Base-by-base conservation (phyloP, 2,888 invertebrate genomes). In the Nesidiocoris tenuis region DNA sequence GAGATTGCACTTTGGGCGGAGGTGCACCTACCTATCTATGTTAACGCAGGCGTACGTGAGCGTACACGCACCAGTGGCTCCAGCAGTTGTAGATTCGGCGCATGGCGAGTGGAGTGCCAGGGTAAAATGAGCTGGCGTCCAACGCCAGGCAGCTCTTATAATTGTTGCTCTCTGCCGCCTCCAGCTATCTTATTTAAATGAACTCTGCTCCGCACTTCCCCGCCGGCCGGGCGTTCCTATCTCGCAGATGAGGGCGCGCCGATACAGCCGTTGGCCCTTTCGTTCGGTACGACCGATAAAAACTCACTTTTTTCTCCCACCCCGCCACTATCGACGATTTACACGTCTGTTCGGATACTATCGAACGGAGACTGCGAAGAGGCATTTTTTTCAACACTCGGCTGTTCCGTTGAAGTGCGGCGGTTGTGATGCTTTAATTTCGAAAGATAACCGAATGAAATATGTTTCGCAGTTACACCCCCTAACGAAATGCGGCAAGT, bases 121-220 rank as follows among this genome's bases (percentile, higher is more conserved):
- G 5, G 5, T 39, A 39, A 39, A 39, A 39, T 39, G 61, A 22
- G 17, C 70, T 59, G 70, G 64, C 63, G 74, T 63, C 57, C 23
- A 74, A 74, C 39, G 54, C 23, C 23, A 65, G 25, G 65, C 65
- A 25, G 74, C 57, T 22, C 63, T 59, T 74, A 64, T 74, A 74
- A 74, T 74, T 64, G 64, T 74, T 54, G 74, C 64, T 63, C 63
- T 64, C 64, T 55, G 55, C 64, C 74, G 74, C 74, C 74, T 63
- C 63, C 64, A 64, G 74, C 74, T 22, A 64, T 74, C 39, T 74
- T 74, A 74, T 74, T 74, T 74, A 74, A 74, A 74, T 74, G 74
- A 74, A 74, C 74, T 63, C 64, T 55, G 54, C 21, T n/a, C 24
- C 24, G 7, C 5, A 59, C 5, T n/a, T 59, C 17, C 39, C 5